Conservation (phyloP, 2,113 vertebrate species). For the Dipodomys merriami region DNA sequence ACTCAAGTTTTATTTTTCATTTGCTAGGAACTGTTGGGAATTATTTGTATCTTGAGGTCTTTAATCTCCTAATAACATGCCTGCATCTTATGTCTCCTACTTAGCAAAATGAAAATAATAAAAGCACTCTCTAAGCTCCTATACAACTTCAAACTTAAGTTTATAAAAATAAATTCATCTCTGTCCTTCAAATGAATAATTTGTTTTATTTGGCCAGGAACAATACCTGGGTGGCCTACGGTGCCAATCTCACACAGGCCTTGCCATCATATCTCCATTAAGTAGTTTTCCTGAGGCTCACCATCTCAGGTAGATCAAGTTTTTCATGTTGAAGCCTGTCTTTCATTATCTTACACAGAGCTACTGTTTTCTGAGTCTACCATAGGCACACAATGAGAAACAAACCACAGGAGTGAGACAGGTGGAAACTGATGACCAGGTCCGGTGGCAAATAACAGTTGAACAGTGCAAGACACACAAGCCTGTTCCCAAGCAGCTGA, state of each 20-base stretch:
- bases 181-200: not conserved
- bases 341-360: conserved; percentile 62
- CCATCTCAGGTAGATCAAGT: not conserved
- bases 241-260: not conserved
- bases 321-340: conserved; percentile 37
- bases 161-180: conserved; percentile 24
- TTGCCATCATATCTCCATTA: not conserved
- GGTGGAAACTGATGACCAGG: conserved; percentile 27
- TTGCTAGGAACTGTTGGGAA: not conserved
- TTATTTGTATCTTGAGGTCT: not conserved
- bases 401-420: conserved; percentile 25
- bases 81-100: not conserved
- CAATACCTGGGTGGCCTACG: not conserved
- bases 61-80: not conserved
- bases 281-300: conserved; percentile 9
- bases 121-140: not conserved
- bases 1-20: not conserved
- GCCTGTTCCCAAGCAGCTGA: conserved; percentile 27
- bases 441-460: not conserved
- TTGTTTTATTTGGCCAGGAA: conserved; percentile 9
- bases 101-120: conserved; percentile 12
- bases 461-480: not conserved
- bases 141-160: conserved; percentile 29
- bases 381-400: not conserved
- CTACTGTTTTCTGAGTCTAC: conserved; percentile 46